A percentile compares a stretch with the other conserved stretches of the same genome.
These are phyloP conservation scores for Pseudopipra pipra DNA, from an alignment of 2,113 vertebrate genomes.

Conservation along the genomic window DNA sequence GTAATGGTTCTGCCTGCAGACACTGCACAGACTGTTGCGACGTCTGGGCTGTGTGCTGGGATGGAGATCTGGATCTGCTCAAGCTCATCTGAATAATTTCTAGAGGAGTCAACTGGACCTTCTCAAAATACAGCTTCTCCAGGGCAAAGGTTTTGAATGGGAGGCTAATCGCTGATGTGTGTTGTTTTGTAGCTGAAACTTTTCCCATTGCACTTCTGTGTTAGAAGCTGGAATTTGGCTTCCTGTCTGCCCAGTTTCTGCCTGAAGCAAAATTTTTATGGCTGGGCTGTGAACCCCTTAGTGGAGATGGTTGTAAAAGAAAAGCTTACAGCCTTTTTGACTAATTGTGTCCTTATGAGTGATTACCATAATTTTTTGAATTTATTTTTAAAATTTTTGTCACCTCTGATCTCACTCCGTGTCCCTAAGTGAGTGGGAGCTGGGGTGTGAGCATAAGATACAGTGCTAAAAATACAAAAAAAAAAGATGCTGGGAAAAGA, in stretches of 20 bases:
- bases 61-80: constrained; percentile 53
- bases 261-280: constrained; percentile 70
- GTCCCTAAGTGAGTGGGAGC: neutral
- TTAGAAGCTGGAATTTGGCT: constrained; percentile 61
- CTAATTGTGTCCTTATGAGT: constrained; percentile 49
- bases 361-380: constrained; percentile 28
- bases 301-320: constrained; percentile 61
- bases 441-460: neutral
- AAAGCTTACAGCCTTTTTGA: constrained; percentile 62
- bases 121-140: constrained; percentile 55
- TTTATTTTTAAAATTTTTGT: neutral
- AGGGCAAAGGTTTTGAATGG: constrained; percentile 31
- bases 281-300: constrained; percentile 53
- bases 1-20: constrained; percentile 44
- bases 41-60: neutral
- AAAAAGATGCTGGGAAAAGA: neutral
- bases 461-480: neutral
- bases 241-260: constrained; percentile 72
- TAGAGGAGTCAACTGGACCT: constrained; percentile 53
- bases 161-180: constrained; percentile 51
- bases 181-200: constrained; percentile 56
- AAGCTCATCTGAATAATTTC: constrained; percentile 59
- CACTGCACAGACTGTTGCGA: constrained; percentile 9
- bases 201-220: constrained; percentile 63
- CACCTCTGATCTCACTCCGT: neutral